Base-by-base conservation (phyloP, 2,113 vertebrate species). In the Spheniscus mendiculus region DNA sequence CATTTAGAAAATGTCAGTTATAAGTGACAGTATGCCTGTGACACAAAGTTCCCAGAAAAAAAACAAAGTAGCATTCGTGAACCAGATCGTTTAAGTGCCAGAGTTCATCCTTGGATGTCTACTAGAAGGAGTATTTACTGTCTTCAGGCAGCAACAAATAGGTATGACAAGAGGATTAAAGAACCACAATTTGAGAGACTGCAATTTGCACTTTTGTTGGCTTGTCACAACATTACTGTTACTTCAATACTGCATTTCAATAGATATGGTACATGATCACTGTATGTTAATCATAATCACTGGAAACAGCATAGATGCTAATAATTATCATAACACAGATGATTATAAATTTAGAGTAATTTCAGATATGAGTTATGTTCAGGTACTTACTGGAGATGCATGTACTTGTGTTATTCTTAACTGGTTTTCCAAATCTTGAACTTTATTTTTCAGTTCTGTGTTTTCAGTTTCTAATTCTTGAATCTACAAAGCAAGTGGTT, bases 381-480 rank as follows among this genome's bases (percentile, higher is more conserved):
- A 8, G 25, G 58, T 97, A 98, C 99, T 99, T 98, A 99, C 99
- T 91, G 99, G 98, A 76, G 99, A 98, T 1, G 96, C 40, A 22
- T 98, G 97, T 10, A 98, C 98, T 83, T 99, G 99, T 83, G 98
- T 98, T 76, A 99, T 98, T 98, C 98, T 99, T 98, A 99, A 97
- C 92, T 99, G 99, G 69, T 99, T 99, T 96, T 99, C 99, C 90
- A 99, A 97, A 88, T 99, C 98, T 74, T 99, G 99, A n/a, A 99
- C 99, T 97, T 99, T 99, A 67, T 99, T 99, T 98, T 99, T 99
- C 78, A 99, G 97, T 90, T 99, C 99, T 65, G 98, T 98, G 89
- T 99, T 99, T 98, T 99, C 99, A 9, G 98, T 99, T 98, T 99
- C 99, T 96, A 99, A 97, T 93, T 99, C 99, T 98, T 99, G 99